These are phyloP conservation scores for Pampusana beccarii DNA, from an alignment of 2,113 vertebrate genomes.

Conservation along the genomic window DNA sequence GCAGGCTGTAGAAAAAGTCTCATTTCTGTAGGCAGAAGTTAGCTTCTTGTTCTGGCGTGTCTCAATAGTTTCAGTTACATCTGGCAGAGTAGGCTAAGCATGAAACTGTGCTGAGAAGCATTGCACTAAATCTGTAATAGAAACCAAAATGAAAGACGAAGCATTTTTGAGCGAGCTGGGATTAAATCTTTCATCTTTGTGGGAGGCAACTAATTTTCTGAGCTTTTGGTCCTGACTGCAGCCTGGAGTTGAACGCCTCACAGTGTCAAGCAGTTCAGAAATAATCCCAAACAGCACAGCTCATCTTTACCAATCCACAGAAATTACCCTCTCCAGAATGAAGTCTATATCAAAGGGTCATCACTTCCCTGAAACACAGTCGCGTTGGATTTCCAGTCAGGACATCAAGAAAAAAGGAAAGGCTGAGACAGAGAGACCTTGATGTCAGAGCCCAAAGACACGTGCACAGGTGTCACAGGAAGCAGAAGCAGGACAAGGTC, in stretches of 20 bases:
- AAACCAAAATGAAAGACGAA: neutral
- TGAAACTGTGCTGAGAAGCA: neutral
- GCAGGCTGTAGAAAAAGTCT: neutral
- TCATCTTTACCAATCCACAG: neutral
- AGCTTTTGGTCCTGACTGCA: neutral
- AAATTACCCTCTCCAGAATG: neutral
- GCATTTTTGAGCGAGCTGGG: neutral
- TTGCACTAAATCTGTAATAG: neutral
- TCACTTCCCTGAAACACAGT: neutral
- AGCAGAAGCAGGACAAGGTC: neutral
- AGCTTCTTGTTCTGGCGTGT: neutral
- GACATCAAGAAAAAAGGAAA: neutral
- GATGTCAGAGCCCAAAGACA: neutral
- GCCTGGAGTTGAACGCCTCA: neutral
- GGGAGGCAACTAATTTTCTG: neutral
- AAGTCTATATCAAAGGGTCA: neutral
- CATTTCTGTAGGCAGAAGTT: neutral
- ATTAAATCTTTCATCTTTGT: neutral
- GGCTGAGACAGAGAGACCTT: neutral
- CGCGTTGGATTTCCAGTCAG: neutral
- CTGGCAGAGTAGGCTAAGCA: neutral
- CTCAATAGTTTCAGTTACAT: neutral
- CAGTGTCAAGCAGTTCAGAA: neutral
- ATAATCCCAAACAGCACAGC: neutral
- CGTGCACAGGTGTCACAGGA: neutral